Conservation (phyloP, 2,888 invertebrate genomes). For the Iphiclides podalirius region DNA sequence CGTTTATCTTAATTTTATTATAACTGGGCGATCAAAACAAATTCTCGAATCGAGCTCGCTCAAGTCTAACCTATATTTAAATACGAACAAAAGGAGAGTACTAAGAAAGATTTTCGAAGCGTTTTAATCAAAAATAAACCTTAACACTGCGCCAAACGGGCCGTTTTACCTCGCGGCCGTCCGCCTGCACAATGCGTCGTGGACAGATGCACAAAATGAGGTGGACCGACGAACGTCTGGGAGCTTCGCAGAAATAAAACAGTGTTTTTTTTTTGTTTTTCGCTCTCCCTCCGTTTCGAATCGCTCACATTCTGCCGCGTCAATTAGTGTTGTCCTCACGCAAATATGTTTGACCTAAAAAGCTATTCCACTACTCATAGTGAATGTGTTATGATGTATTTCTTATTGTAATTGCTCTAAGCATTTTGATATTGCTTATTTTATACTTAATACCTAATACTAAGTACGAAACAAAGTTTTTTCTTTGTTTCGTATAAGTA, state of each 20-base stretch:
- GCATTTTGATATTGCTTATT: too few species aligned
- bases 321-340: constrained; percentile 29
- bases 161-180: neutral
- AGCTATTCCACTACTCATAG: constrained; percentile 2
- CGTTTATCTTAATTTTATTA: too few species aligned
- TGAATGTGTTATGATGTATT: too few species aligned
- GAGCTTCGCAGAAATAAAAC: constrained; percentile 47
- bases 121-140: neutral
- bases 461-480: too few species aligned
- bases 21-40: neutral
- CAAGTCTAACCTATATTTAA: constrained; percentile 15
- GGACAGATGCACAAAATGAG: constrained; percentile 39
- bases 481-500: too few species aligned
- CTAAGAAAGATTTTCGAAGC: constrained; percentile 12
- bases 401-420: too few species aligned
- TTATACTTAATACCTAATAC: too few species aligned
- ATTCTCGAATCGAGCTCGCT: constrained; percentile 9
- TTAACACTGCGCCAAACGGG: neutral
- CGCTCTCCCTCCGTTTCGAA: too few species aligned
- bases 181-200: constrained; percentile 13
- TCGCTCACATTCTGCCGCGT: constrained; percentile 47
- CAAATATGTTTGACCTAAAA: constrained; percentile 6
- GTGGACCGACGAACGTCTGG: constrained; percentile 28
- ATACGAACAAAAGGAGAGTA: constrained; percentile 18
- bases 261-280: constrained; percentile 37